Percentiles rank a stretch among this genome's conserved stretches.
These are phyloP conservation scores for Centroberyx gerrardi DNA, from an alignment of 2,797 vertebrate genomes.

Conservation along the genomic window DNA sequence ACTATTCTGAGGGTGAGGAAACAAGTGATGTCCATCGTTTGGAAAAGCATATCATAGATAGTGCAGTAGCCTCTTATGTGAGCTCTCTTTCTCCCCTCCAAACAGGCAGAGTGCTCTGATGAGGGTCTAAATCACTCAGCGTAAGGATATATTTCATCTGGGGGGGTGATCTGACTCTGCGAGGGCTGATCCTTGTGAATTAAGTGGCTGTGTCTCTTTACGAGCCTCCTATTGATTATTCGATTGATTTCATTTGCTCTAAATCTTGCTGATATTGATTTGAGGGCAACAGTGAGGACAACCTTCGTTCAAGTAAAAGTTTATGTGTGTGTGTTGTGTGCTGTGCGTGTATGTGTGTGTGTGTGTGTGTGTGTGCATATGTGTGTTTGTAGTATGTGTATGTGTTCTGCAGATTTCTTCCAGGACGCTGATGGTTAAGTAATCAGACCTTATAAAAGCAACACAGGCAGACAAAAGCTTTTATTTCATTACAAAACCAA, in stretches of 20 bases:
- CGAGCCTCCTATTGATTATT: slow-evolving; percentile 62
- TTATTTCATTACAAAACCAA: slow-evolving; percentile 59
- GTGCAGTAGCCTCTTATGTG: background rate
- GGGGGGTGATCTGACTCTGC: slow-evolving; percentile 8
- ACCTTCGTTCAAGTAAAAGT: slow-evolving; percentile 38
- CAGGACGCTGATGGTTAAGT: background rate
- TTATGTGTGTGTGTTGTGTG: slow-evolving; percentile 21
- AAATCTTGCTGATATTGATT: slow-evolving; percentile 68
- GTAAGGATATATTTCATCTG: slow-evolving; percentile 27
- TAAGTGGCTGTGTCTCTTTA: slow-evolving; percentile 58
- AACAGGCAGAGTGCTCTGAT: slow-evolving; percentile 17
- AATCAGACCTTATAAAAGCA: slow-evolving; percentile 28
- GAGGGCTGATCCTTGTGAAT: slow-evolving; percentile 34
- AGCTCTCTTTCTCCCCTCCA: background rate
- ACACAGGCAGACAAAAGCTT: slow-evolving; percentile 37
- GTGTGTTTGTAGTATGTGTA: background rate
- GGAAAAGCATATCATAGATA: background rate
- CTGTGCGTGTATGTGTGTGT: slow-evolving; percentile 13
- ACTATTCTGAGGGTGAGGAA: no score
- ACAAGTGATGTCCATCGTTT: background rate
- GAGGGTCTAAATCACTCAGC: slow-evolving; percentile 10
- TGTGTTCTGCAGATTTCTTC: background rate
- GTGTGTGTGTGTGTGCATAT: background rate
- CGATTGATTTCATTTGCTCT: slow-evolving; percentile 60
- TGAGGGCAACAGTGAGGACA: slow-evolving; percentile 25